Conservation (phyloP, 2,888 invertebrate genomes). For the Bombylius major region DNA sequence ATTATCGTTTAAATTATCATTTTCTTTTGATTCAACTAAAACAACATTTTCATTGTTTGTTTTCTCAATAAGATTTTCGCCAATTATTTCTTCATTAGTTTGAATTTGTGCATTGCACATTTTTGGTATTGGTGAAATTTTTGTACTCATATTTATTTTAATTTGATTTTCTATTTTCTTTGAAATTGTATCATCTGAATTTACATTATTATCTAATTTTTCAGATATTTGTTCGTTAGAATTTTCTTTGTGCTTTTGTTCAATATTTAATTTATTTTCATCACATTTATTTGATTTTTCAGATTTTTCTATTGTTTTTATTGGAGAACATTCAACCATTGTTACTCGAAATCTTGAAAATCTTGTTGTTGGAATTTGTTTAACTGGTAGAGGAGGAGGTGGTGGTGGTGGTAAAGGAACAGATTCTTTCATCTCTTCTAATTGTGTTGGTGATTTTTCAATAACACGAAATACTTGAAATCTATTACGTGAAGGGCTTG, state of each 20-base stretch:
- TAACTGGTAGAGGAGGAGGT: neutral
- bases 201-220: too few species aligned
- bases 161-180: too few species aligned
- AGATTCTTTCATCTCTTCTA: neutral
- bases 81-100: neutral
- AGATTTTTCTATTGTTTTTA: neutral
- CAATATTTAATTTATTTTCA: neutral
- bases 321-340: constrained; percentile 9
- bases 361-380: neutral
- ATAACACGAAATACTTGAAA: constrained; percentile 36
- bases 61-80: too few species aligned
- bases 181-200: too few species aligned
- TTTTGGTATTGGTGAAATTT: neutral
- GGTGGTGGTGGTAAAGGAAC: neutral
- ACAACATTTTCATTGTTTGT: neutral
- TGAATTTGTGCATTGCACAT: neutral
- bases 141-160: too few species aligned
- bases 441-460: constrained; percentile 18
- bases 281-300: neutral
- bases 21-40: neutral
- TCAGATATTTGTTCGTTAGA: neutral
- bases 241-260: neutral
- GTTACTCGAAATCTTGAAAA: constrained; percentile 14
- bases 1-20: neutral
- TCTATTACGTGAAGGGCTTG: constrained; percentile 38